Evolutionary conservation across 2,797 vertebrate species (phyloP).

Genomic region (Urocyon cinereoargenteus): DNA sequence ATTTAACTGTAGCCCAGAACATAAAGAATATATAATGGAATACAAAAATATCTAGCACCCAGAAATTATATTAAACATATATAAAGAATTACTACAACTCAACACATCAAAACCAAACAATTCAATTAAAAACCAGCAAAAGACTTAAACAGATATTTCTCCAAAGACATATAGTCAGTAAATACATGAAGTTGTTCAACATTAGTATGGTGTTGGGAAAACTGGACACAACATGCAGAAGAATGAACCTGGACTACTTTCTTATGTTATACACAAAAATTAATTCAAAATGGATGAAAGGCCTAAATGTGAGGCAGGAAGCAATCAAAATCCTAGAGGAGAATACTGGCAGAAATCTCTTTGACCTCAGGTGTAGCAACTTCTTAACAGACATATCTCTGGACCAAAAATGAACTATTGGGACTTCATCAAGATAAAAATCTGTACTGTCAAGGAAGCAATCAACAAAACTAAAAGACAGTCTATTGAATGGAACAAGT

Average conservation of each 20-base stretch:
- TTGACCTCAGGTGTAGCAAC: too few species aligned
- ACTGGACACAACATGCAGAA: too few species aligned
- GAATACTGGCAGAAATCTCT: too few species aligned
- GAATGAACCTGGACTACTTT: too few species aligned
- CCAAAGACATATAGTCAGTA: background rate
- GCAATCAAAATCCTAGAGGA: too few species aligned
- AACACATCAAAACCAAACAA: background rate
- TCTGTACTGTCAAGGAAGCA: background rate
- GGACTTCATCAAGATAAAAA: background rate
- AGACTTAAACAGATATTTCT: background rate
- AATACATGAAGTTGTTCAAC: background rate
- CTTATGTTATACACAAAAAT: too few species aligned
- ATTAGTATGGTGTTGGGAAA: background rate
- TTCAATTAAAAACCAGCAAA: background rate
- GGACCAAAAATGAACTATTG: background rate
- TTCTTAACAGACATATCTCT: background rate
- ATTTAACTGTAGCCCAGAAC: background rate
- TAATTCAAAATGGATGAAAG: too few species aligned
- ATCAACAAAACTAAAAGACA: background rate
- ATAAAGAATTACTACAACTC: background rate
- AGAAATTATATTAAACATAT: conserved; percentile 35
- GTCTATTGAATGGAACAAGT: background rate
- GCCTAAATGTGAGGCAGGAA: too few species aligned
- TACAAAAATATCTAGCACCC: background rate
- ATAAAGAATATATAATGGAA: conserved; percentile 51